phyloP scores from a whole-genome alignment of 2,797 vertebrate genomes.

The Tachyglossus aculeatus region DNA sequence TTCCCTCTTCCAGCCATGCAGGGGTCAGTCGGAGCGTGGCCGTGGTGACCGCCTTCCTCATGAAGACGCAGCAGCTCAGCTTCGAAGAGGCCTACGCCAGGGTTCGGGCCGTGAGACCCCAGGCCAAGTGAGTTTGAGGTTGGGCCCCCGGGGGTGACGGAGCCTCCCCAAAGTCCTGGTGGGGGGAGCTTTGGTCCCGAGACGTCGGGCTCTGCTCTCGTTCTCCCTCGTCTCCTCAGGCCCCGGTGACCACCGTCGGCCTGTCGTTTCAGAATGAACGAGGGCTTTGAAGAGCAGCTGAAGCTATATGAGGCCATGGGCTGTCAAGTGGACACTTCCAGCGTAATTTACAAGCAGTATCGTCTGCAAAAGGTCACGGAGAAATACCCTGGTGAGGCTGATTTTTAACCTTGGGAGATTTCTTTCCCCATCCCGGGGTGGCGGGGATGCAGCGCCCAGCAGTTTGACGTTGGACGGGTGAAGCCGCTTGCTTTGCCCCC shows the following conservation, averaged over 20 bases:
- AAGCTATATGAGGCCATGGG: conserved; percentile 86
- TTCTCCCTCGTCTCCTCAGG: background rate
- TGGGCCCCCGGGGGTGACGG: accelerated
- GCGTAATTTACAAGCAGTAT: conserved; percentile 87
- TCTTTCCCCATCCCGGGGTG: conserved; percentile 3
- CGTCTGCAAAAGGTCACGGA: conserved; percentile 84
- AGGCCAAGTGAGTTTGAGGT: conserved; percentile 79
- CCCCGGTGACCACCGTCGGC: background rate
- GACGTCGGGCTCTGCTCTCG: background rate
- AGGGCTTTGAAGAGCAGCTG: conserved; percentile 87
- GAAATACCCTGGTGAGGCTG: conserved; percentile 81
- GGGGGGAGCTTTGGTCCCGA: too few relatives aligned
- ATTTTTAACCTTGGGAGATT: background rate
- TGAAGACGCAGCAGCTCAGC: conserved; percentile 82
- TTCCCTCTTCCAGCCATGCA: conserved; percentile 79
- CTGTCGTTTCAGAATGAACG: conserved; percentile 81
- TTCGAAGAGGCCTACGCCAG: conserved; percentile 82
- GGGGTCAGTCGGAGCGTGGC: conserved; percentile 91
- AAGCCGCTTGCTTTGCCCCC: conserved; percentile 12
- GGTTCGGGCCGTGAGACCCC: conserved; percentile 78
- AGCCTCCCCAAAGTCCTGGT: background rate
- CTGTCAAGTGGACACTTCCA: conserved; percentile 80
- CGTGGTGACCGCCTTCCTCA: conserved; percentile 86
- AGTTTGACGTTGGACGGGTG: background rate
- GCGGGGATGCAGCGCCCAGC: background rate